Evolutionary conservation across 2,888 invertebrate species (phyloP), one percentile per base, ranked within the genome.

Genomic region (Drosophila testacea): DNA sequence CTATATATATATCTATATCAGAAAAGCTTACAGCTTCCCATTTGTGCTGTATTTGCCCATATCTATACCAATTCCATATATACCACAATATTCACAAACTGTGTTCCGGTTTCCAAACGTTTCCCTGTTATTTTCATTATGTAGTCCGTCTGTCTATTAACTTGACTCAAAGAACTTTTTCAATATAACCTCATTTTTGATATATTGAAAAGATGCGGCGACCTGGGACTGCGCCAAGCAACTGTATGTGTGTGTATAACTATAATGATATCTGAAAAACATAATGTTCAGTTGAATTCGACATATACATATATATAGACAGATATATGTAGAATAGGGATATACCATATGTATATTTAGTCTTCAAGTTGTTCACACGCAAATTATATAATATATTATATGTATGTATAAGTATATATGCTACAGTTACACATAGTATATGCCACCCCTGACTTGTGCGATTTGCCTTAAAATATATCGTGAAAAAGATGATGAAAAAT

Each of bases 401-500:
- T 9, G 22, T 13, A 51, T 41, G 47, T 22, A 44, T 41, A 42
- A 4, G 39, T 36, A 36, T 62, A 57, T 41, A 42, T 47, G 56
- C 39, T 63, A 63, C 42, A 54, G 50, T 39, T 42, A 63, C 42
- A 54, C 41, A 34, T 42, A n/a, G n/a, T n/a, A 42, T 48, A 55
- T 39, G 51, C 55, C 36, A 48, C 30, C 69, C 73, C 61, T 22
- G 67, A 84, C 70, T 79, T 79, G 74, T 71, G 84, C 82, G 69
- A 82, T 74, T 82, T 79, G 82, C 84, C 84, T 82, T 82, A 82
- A 74, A 69, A 6, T 32, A 32, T 44, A 28, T 69, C 66, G 52
- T 69, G 62, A 66, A 27, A 64, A 64, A 42, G 38, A 39, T 16
- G 22, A 55, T 10, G 16, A 16, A 41, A 44, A 11, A 28, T 5